Evolutionary conservation across 2,888 invertebrate species (phyloP), one percentile per base, ranked within the genome.

Genomic region (Ennomos fuscantarius): DNA sequence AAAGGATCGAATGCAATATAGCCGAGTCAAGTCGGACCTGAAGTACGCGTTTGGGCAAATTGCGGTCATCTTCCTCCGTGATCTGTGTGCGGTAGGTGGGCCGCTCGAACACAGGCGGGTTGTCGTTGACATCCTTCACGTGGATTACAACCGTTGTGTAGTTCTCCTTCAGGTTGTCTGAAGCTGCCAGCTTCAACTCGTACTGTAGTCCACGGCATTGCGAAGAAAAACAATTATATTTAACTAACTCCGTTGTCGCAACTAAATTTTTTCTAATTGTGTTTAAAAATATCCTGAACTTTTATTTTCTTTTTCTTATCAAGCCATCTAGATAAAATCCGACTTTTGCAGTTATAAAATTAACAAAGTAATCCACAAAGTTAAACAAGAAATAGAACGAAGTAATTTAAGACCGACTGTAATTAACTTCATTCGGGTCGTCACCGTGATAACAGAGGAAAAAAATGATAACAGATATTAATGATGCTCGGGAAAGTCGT

Each of bases 111-210:
- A 97, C 97, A 2, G 99, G 99, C 42, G 98, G 97, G 93, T 99
- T 99, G 94, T 99, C 99, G 91, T 99, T 99, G 70, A 99, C 98
- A 87, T 99, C 99, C 92, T 98, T 98, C 76, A 99, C 97, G 90
- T 98, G 97, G 80, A 99, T 98, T 80, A 98, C 98, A 69, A 99
- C 98, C 39, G 97, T 98, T 41, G 98, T 98, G 93, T 97, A 97
- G 94, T 98, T 98, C 92, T 99, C 98, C 93, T 98, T 98, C 84
- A 98, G 94, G 94, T 99, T 99, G 93, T 98, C 97, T 65, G 99
- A 98, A 52, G 98, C 98, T 60, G 98, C 98, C 90, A 98, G 93
- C 84, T 97, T 96, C 86, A 98, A 94, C 93, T 98, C 98, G 92
- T 98, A 98, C 97, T 98, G 93, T 70, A 76, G 72, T 75, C 76